phyloP scores from a whole-genome alignment of 2,888 invertebrate genomes.

The Macaria liturata region DNA sequence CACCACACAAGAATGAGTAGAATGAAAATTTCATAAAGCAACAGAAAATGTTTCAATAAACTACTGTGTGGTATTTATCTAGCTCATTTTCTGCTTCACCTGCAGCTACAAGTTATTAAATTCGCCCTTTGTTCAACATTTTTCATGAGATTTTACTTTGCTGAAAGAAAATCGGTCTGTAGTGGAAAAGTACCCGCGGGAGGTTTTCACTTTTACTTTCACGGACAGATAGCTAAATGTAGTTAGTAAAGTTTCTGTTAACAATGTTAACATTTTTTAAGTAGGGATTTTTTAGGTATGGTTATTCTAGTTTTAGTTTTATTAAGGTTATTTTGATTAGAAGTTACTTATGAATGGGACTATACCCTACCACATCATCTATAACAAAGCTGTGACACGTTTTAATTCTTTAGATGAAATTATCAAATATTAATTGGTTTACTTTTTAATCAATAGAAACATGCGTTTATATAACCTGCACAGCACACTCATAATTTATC shows the following conservation, averaged over 20 bases:
- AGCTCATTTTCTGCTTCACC: conserved; percentile 37
- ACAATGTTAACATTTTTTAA: too few relatives aligned
- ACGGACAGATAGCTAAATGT: conserved; percentile 22
- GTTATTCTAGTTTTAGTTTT: too few relatives aligned
- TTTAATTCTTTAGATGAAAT: too few relatives aligned
- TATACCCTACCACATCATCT: too few relatives aligned
- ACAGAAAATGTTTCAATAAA: conserved; percentile 24
- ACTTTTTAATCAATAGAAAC: too few relatives aligned
- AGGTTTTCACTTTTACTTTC: conserved; percentile 23
- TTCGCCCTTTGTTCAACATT: conserved; percentile 36
- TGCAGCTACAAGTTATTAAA: conserved; percentile 37
- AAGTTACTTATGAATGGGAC: too few relatives aligned
- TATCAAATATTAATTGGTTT: too few relatives aligned
- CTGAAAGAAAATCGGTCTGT: conserved; percentile 29
- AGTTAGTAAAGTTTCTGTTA: conserved; percentile 16
- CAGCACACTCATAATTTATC: too few relatives aligned
- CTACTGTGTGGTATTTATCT: conserved; percentile 14
- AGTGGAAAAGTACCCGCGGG: conserved; percentile 22
- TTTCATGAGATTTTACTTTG: conserved; percentile 33
- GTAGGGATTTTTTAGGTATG: too few relatives aligned
- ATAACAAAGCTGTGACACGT: too few relatives aligned
- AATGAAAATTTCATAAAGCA: conserved; percentile 9
- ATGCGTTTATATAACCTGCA: too few relatives aligned
- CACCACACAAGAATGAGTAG: background rate
- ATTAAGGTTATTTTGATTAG: too few relatives aligned